Evolutionary conservation across 2,888 invertebrate genomes (phyloP).

Genomic region (Scaptomyza polygonia): DNA sequence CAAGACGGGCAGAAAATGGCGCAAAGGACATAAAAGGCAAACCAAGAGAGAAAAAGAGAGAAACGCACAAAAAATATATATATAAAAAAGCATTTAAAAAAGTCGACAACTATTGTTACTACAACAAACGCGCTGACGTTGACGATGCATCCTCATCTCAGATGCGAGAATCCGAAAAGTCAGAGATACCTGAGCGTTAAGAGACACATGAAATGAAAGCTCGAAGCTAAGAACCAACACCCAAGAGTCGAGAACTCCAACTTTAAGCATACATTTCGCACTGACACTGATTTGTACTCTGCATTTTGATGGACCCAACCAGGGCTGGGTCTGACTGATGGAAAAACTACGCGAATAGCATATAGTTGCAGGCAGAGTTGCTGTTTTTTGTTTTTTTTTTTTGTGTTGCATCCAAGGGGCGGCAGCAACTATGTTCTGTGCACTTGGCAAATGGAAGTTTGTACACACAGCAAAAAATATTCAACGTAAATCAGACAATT

Average conservation of each 20-base stretch:
- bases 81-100: neutral
- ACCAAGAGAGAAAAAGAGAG: neutral
- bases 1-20: too few relatives aligned
- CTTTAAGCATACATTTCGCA: slow-evolving; percentile 33
- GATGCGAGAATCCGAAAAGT: slow-evolving; percentile 3
- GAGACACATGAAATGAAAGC: slow-evolving; percentile 1
- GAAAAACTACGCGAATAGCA: neutral
- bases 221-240: neutral
- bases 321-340: slow-evolving; percentile 3
- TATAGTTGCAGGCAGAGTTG: neutral
- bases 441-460: slow-evolving; percentile 1
- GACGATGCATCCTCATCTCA: slow-evolving; percentile 1
- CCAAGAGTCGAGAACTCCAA: neutral
- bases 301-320: slow-evolving; percentile 7
- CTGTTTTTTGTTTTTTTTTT: neutral
- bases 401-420: neutral
- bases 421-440: neutral
- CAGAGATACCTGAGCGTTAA: slow-evolving; percentile 4
- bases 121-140: neutral
- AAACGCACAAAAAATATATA: neutral
- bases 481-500: too few relatives aligned
- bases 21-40: too few relatives aligned
- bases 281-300: slow-evolving; percentile 67
- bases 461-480: neutral
- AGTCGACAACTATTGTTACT: neutral